These are phyloP conservation scores for Agrochola lota DNA, from an alignment of 2,888 invertebrate genomes.

Conservation along the genomic window DNA sequence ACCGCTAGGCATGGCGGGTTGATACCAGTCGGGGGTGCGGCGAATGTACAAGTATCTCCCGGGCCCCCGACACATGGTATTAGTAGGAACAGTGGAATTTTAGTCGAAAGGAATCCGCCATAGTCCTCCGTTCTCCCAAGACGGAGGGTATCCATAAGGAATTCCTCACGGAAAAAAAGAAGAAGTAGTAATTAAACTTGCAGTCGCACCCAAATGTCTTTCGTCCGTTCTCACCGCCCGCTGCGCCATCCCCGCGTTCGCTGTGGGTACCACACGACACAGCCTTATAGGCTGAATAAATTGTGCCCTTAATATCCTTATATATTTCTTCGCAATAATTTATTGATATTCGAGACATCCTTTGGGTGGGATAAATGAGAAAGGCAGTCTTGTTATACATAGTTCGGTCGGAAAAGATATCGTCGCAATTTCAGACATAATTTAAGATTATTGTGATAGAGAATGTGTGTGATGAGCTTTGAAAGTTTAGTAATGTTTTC, in stretches of 20 bases:
- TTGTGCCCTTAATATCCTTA: conserved; percentile 22
- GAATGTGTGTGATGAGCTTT: not conserved
- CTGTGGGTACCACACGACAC: not conserved
- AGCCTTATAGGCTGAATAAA: conserved; percentile 25
- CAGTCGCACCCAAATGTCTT: not conserved
- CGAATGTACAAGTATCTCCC: too few relatives aligned
- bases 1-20: too few relatives aligned
- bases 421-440: conserved; percentile 10
- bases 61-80: too few relatives aligned
- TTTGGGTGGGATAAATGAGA: conserved; percentile 26
- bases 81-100: too few relatives aligned
- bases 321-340: conserved; percentile 50
- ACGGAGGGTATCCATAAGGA: too few relatives aligned
- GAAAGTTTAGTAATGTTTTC: not conserved
- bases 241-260: not conserved
- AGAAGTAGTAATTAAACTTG: too few relatives aligned
- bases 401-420: conserved; percentile 4
- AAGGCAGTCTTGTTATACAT: conserved; percentile 16
- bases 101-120: too few relatives aligned
- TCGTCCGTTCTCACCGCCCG: not conserved
- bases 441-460: conserved; percentile 19
- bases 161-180: too few relatives aligned
- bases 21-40: too few relatives aligned
- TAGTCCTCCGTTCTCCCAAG: too few relatives aligned
- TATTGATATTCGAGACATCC: conserved; percentile 39